Percentiles rank a stretch among this genome's conserved stretches.
These are phyloP conservation scores for Carassius auratus DNA, from an alignment of 2,113 vertebrate species.

Conservation along the genomic window DNA sequence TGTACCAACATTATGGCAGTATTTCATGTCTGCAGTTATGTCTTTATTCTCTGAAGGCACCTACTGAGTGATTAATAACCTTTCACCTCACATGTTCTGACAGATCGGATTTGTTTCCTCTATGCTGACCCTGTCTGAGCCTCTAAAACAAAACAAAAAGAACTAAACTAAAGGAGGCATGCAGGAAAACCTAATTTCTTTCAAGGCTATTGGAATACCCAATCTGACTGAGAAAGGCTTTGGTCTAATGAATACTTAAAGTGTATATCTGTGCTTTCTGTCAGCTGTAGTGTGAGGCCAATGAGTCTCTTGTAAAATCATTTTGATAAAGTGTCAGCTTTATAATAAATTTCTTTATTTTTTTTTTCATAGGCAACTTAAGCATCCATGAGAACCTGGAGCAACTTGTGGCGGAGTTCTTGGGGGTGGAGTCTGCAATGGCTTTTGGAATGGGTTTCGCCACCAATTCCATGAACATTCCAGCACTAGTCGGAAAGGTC, in stretches of 20 bases:
- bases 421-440: conserved; percentile 94
- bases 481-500: conserved; percentile 90
- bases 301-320: background rate
- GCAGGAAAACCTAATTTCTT: background rate
- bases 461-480: conserved; percentile 97
- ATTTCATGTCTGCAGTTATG: background rate
- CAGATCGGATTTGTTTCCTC: conserved; percentile 21
- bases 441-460: conserved; percentile 95
- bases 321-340: background rate
- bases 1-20: background rate
- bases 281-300: background rate
- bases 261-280: too few relatives aligned
- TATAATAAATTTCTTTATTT: background rate
- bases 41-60: conserved; percentile 53
- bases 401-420: conserved; percentile 83
- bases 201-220: background rate
- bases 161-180: background rate
- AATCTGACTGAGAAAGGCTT: too few relatives aligned
- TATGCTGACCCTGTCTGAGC: background rate
- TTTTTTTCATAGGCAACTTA: conserved; percentile 82
- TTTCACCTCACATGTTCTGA: conserved; percentile 12
- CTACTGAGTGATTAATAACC: background rate
- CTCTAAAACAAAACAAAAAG: background rate
- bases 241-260: too few relatives aligned
- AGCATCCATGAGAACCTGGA: conserved; percentile 90